A percentile compares a stretch with the other conserved stretches of the same genome.
These are phyloP conservation scores for Drosophila kohkoa DNA, from an alignment of 1,140 invertebrate genomes.

Conservation along the genomic window DNA sequence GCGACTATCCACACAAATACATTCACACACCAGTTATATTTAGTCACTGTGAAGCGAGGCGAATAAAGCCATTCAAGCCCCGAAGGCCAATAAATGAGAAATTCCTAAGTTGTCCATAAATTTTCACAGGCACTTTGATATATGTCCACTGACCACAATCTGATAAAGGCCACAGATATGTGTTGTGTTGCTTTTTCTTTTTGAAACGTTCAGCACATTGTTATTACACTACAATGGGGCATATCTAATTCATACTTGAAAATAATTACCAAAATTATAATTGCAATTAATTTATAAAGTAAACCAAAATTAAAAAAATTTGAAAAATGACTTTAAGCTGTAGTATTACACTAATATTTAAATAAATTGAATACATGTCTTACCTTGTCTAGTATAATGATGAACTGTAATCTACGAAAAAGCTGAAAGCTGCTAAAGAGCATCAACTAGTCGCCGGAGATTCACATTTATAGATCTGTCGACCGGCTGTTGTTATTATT, in stretches of 20 bases:
- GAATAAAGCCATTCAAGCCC: slow-evolving; percentile 16
- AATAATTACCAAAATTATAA: too few species aligned
- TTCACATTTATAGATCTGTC: slow-evolving; percentile 11
- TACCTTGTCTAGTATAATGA: too few species aligned
- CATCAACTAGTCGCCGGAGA: not conserved
- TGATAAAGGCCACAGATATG: slow-evolving; percentile 44
- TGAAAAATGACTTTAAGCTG: too few species aligned
- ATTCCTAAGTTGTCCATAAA: slow-evolving; percentile 69
- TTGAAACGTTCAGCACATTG: slow-evolving; percentile 20
- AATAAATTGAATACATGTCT: too few species aligned
- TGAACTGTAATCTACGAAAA: not conserved
- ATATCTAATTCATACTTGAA: not conserved
- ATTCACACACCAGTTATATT: not conserved
- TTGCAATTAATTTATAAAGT: too few species aligned
- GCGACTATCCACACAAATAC: slow-evolving; percentile 16
- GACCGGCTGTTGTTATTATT: slow-evolving; percentile 37
- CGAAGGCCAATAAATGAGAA: slow-evolving; percentile 65
- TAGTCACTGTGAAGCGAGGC: not conserved
- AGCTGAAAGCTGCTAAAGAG: not conserved
- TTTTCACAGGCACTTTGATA: slow-evolving; percentile 52
- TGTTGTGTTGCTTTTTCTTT: slow-evolving; percentile 21
- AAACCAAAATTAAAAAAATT: too few species aligned
- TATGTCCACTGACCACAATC: slow-evolving; percentile 62
- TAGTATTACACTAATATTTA: too few species aligned
- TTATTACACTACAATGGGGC: slow-evolving; percentile 16